A percentile compares a stretch with the other conserved stretches of the same genome.
phyloP scores from a whole-genome alignment of 2,113 vertebrate genomes.

The Myodes glareolus region DNA sequence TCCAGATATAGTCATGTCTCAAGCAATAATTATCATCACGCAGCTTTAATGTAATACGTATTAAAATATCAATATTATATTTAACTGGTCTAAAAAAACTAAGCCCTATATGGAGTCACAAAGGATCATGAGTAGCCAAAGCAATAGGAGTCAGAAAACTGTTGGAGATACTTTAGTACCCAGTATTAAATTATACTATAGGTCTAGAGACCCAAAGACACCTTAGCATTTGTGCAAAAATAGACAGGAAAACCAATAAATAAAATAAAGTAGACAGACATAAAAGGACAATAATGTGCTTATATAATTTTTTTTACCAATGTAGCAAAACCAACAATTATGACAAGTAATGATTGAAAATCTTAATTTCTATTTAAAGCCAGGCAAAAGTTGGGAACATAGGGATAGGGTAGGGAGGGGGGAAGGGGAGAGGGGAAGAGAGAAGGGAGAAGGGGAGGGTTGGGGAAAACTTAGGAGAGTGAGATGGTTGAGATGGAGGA shows the following conservation, averaged over 20 bases:
- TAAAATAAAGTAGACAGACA: background rate
- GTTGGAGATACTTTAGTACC: background rate
- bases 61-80: background rate
- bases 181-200: background rate
- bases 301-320: background rate
- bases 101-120: background rate
- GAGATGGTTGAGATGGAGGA: no score
- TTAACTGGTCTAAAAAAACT: background rate
- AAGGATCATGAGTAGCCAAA: background rate
- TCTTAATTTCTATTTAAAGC: background rate
- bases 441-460: no score
- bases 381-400: no score
- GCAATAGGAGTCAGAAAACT: background rate
- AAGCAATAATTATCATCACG: no score
- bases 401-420: no score
- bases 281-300: background rate
- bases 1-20: no score
- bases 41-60: background rate
- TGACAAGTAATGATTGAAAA: background rate
- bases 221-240: background rate
- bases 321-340: background rate
- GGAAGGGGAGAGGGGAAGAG: no score
- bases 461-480: no score
- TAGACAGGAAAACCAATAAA: background rate
- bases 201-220: background rate